Percentiles rank a stretch among this genome's conserved stretches.
Evolutionary conservation across 2,888 invertebrate species (phyloP).

Genomic region (Hemicrepidius hirtus): DNA sequence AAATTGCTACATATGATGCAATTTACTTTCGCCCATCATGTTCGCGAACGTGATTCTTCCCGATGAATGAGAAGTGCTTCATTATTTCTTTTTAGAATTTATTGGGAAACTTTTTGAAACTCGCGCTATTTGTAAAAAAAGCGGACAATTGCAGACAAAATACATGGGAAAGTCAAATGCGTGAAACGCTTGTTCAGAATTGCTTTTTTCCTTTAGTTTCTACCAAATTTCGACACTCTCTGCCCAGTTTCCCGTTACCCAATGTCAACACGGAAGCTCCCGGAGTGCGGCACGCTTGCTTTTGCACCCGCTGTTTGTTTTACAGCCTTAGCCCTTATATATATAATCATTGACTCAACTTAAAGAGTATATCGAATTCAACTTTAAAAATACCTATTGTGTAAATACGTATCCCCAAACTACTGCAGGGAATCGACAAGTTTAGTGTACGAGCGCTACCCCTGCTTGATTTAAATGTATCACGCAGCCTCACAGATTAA

Average conservation of each 20-base stretch:
- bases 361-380: constrained; percentile 4
- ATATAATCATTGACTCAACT: constrained; percentile 6
- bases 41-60: constrained; percentile 22
- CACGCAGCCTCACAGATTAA: background rate
- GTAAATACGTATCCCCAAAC: background rate
- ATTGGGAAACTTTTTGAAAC: constrained; percentile 31
- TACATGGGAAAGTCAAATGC: constrained; percentile 15
- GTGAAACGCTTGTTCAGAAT: constrained; percentile 26
- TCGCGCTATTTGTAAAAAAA: constrained; percentile 24
- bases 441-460: background rate
- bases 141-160: constrained; percentile 4
- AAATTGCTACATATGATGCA: constrained; percentile 18
- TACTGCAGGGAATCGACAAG: background rate
- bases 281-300: constrained; percentile 36
- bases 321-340: constrained; percentile 31
- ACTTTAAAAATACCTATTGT: background rate
- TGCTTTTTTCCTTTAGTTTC: constrained; percentile 32
- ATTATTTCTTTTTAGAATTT: constrained; percentile 27
- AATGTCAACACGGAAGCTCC: constrained; percentile 41
- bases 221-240: constrained; percentile 33
- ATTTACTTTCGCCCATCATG: constrained; percentile 13
- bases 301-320: constrained; percentile 45
- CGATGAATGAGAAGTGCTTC: constrained; percentile 32
- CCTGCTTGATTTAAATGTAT: constrained; percentile 4
- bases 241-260: constrained; percentile 31